These are phyloP conservation scores for Boulengeromyrus knoepffleri DNA, from an alignment of 2,113 vertebrate genomes.

Conservation along the genomic window DNA sequence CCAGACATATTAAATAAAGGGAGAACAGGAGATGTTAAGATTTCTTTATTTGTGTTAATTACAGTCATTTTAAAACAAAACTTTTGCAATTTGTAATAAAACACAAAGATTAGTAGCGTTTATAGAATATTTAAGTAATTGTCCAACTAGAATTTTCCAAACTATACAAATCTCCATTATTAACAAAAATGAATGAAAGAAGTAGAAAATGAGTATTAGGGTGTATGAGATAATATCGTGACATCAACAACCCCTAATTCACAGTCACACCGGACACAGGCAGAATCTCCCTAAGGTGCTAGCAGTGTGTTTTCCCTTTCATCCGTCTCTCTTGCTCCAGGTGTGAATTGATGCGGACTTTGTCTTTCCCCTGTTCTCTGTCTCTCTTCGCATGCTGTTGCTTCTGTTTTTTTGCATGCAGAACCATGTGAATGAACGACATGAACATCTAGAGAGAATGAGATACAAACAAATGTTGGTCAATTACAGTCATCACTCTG, in stretches of 20 bases:
- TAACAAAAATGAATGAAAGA: not conserved
- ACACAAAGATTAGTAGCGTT: not conserved
- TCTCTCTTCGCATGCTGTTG: slow-evolving; percentile 57
- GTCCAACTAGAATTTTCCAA: not conserved
- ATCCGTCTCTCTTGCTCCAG: slow-evolving; percentile 63
- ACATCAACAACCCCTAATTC: not conserved
- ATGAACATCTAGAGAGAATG: slow-evolving; percentile 67
- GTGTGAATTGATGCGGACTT: slow-evolving; percentile 67
- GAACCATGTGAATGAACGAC: slow-evolving; percentile 69
- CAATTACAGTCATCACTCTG: not conserved
- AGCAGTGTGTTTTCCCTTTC: slow-evolving; percentile 71
- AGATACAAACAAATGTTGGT: not conserved
- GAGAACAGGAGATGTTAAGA: not conserved
- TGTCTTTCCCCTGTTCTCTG: slow-evolving; percentile 60
- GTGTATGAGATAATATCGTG: not conserved
- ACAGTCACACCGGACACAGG: not conserved
- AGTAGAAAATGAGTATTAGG: not conserved
- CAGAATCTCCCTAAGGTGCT: slow-evolving; percentile 28
- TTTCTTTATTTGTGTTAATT: not conserved
- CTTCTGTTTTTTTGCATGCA: slow-evolving; percentile 67
- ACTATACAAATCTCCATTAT: not conserved
- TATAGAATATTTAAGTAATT: not conserved
- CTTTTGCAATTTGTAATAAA: not conserved
- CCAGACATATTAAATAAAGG: not conserved
- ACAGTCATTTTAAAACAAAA: not conserved